These are phyloP conservation scores for Sinelater perroti DNA, from an alignment of 2,888 invertebrate genomes.

Conservation along the genomic window DNA sequence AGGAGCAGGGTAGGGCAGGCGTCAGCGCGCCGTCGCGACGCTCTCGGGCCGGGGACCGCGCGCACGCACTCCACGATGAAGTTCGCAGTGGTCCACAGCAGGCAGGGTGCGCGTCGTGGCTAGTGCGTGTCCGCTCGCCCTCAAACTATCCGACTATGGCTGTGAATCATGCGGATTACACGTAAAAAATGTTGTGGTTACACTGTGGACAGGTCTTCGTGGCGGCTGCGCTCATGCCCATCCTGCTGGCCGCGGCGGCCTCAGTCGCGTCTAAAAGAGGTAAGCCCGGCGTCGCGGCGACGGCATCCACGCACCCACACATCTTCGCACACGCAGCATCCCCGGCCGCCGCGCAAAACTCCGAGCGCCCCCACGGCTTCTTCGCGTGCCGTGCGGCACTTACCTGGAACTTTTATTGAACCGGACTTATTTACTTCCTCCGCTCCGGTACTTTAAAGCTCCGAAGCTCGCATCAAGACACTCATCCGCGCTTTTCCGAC, in stretches of 20 bases:
- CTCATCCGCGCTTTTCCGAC: constrained; percentile 5
- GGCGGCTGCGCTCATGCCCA: constrained; percentile 52
- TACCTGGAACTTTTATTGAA: constrained; percentile 33
- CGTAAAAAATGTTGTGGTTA: constrained; percentile 60
- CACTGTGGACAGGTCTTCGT: constrained; percentile 57
- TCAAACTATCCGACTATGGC: constrained; percentile 55
- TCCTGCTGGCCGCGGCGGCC: constrained; percentile 48
- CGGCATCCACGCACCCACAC: constrained; percentile 15
- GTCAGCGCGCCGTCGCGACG: constrained; percentile 49
- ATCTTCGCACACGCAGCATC: constrained; percentile 20
- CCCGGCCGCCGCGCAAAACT: constrained; percentile 30
- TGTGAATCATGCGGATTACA: constrained; percentile 59
- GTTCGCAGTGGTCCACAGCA: constrained; percentile 56
- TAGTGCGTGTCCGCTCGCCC: constrained; percentile 46
- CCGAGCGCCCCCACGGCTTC: constrained; percentile 28
- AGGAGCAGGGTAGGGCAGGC: constrained; percentile 51
- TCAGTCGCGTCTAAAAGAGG: constrained; percentile 58
- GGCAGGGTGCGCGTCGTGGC: constrained; percentile 53
- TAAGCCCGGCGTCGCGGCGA: constrained; percentile 42
- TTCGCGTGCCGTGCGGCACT: constrained; percentile 26
- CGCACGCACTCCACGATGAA: constrained; percentile 56
- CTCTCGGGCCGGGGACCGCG: constrained; percentile 50
- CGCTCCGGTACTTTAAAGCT: constrained; percentile 27
- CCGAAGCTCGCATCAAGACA: constrained; percentile 18
- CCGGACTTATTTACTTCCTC: constrained; percentile 31